These are phyloP conservation scores for Talpa occidentalis DNA, from an alignment of 2,113 vertebrate species.

Conservation along the genomic window DNA sequence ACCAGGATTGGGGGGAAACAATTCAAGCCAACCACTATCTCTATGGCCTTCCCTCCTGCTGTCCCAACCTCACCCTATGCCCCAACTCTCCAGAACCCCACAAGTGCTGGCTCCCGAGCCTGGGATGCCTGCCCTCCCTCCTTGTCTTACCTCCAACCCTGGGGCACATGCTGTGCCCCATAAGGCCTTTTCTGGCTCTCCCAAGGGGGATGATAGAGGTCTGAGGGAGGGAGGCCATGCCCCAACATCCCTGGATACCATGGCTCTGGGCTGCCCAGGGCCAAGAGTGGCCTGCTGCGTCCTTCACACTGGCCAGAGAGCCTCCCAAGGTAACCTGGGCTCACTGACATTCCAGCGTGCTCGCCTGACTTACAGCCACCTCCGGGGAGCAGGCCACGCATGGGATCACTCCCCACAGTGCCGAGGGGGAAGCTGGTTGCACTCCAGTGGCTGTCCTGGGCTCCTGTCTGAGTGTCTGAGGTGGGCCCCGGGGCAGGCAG, in stretches of 20 bases:
- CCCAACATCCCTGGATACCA: fast-evolving
- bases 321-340: neutral
- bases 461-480: neutral
- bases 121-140: neutral
- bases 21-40: neutral
- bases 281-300: neutral
- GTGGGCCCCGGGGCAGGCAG: neutral
- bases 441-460: neutral
- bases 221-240: too few relatives aligned
- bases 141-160: neutral
- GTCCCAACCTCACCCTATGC: neutral
- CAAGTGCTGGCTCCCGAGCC: neutral
- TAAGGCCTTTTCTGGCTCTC: neutral
- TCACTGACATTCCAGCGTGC: neutral
- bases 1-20: neutral
- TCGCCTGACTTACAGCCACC: neutral
- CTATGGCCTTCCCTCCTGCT: neutral
- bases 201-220: too few relatives aligned
- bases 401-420: neutral
- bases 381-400: fast-evolving
- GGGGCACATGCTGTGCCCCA: neutral
- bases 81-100: neutral
- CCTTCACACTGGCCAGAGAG: neutral
- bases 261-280: neutral
- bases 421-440: fast-evolving